Evolutionary conservation across 2,113 vertebrate species (phyloP), one percentile per base, ranked within the genome.

Genomic region (Origma solitaria): DNA sequence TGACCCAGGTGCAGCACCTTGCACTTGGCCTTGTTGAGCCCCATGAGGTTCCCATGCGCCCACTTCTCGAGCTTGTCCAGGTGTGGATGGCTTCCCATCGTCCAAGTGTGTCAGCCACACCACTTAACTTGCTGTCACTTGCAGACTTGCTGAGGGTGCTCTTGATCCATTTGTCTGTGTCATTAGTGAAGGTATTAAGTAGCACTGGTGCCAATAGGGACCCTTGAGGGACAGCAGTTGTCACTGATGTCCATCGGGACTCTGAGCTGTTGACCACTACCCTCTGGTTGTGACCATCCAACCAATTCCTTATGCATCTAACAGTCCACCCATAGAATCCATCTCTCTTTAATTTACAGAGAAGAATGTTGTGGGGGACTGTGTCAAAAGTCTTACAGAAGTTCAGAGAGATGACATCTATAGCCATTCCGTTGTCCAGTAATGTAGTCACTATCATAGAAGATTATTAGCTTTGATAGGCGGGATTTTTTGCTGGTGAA

Each of bases 181-280:
- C 38, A 27, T 47, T 54, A 60, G 49, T 61, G 47, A 76, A 68
- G 25, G 8, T 31, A 53, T 3, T 10, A 40, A 61, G 38, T 54
- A 54, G 13, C 14, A 7, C 16, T 53, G 5, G 21, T 27, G 20
- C 30, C 17, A 25, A 0, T 11, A 27, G 0, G 2, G n/a, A 30
- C n/a, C 12, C 24, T 58, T n/a, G 15, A 17, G 11, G 38, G n/a
- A 35, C 10, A 24, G 35, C 27, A n/a, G 31, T 64, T 17, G 6
- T 64, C 57, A 33, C 6, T 64, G 50, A 37, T 64, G 19, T 62
- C 35, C 9, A 5, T 30, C 0, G 0, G 23, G 42, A 64, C 71
- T 33, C 57, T 38, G 37, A 57, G 33, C 31, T 28, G 11, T 56
- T 82, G n/a, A 18, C 17, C 11, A 15, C 38, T 68, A 40, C 31